Evolutionary conservation across 2,797 vertebrate genomes (phyloP), one percentile per base, ranked within the genome.

Genomic region (Eulemur coronatus): DNA sequence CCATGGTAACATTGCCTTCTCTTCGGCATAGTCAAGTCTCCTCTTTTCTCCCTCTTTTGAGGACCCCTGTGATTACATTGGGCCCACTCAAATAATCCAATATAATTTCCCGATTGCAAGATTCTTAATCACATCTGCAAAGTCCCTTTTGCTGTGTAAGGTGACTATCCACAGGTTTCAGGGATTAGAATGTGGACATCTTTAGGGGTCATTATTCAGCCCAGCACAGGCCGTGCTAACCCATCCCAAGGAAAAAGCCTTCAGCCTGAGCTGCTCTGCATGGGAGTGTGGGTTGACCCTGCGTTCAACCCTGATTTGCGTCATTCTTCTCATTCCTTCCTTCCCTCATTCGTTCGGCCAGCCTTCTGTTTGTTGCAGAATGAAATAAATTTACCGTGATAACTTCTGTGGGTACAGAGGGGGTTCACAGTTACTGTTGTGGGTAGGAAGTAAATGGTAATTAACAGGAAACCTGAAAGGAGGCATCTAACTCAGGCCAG

Each of bases 291-390:
- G 8, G 8, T n/a, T 80, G 4, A 18, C 4, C 10, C 41, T 63
- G 26, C 9, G 2, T 81, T 43, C 30, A 11, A 0, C 4, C 28
- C 52, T 80, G 35, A 48, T 33, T 84, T 28, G 18, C 30, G 30
- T 35, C 30, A 2, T 24, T 5, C 11, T 26, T 7, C 38, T 33
- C 9, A 2, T 20, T 24, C 6, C 33, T 20, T 38, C 18, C 4
- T 43, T 12, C 33, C 9, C 1, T 11, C 11, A 33, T 12, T 22
- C 10, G 7, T 12, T 28, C 3, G 2, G 14, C 2, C 33, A 30
- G 10, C 22, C 28, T 28, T 82, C 33, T 4, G 5, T 88, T 63
- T 11, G 28, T n/a, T 88, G 35, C n/a, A 22, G 63, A 79, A 59
- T n/a, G 61, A 50, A 59, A 33, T 76, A 14, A 15, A 41, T 22